Conservation (phyloP, 2,888 invertebrate genomes). For the Melinaea menophilus region DNA sequence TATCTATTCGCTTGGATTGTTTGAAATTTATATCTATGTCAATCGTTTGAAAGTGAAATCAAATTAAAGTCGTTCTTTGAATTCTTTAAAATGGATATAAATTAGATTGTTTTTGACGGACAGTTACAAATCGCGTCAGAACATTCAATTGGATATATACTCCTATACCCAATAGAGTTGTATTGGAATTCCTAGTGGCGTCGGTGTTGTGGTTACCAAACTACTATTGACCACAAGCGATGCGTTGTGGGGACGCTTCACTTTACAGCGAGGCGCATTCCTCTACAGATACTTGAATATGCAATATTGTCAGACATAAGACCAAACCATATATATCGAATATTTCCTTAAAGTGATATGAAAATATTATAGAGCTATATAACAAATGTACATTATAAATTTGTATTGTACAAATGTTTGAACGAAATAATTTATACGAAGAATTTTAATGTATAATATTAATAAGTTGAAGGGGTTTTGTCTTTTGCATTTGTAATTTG, state of each 20-base stretch:
- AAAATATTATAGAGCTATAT: too few species aligned
- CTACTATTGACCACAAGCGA: slow-evolving; percentile 53
- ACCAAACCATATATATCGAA: neutral
- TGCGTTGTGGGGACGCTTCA: slow-evolving; percentile 42
- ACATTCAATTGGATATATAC: slow-evolving; percentile 4
- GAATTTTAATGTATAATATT: too few species aligned
- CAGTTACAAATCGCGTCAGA: slow-evolving; percentile 14
- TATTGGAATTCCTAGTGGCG: slow-evolving; percentile 47
- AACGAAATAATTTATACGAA: too few species aligned
- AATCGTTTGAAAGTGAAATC: neutral
- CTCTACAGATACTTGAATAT: slow-evolving; percentile 23
- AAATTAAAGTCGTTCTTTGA: slow-evolving; percentile 14
- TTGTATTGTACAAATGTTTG: too few species aligned
- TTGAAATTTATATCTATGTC: neutral
- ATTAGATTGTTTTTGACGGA: slow-evolving; percentile 16
- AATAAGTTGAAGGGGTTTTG: slow-evolving; percentile 13
- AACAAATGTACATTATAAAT: too few species aligned
- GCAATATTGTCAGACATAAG: slow-evolving; percentile 16
- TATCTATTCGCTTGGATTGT: neutral
- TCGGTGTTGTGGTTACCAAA: slow-evolving; percentile 43
- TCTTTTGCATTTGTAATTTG: slow-evolving; percentile 18
- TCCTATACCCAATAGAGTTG: slow-evolving; percentile 25
- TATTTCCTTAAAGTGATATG: neutral
- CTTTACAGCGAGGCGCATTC: slow-evolving; percentile 24
- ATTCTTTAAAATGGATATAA: slow-evolving; percentile 15